Evolutionary conservation across 2,113 vertebrate species (phyloP), one percentile per base, ranked within the genome.

Genomic region (Donacobius atricapilla): DNA sequence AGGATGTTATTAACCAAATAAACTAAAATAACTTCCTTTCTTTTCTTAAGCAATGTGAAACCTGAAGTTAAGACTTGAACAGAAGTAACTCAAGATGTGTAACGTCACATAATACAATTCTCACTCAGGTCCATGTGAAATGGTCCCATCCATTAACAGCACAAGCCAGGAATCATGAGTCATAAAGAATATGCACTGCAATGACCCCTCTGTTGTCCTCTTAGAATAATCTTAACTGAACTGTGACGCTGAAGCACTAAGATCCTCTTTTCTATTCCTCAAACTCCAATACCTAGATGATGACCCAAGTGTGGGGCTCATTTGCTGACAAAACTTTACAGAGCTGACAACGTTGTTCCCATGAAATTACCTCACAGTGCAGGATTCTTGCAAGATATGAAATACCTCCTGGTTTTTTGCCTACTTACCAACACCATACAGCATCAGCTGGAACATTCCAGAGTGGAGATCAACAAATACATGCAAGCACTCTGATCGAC

Each of bases 391-490:
- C 19, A 81, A 75, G 39, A 25, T n/a, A 82, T 7, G 25, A 87
- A 90, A 70, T 18, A 78, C 3, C 47, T 15, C 6, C 33, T 57
- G 47, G 83, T 75, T 89, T 78, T 87, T 51, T 76, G 85, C 47
- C 96, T 93, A 97, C 98, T 98, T 98, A 99, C 99, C 99, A 96
- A 99, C 98, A 96, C 99, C 99, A 97, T 99, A 99, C 31, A 99
- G 97, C 99, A 99, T 99, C 51, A 99, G 98, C 23, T 99, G 99
- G 96, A 99, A 99, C 98, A 99, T 99, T 96, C 99, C 99, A 56
- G 99, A 99, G 97, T 99, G 99, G 96, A 99, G 98, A 97, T 99
- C 99, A 48, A 99, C 99, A 97, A 99, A 99, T 93, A 99, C 98
- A 95, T 99, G 99, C 53, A 99, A 98, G 97, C 99, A 99, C 96